Percentiles rank a stretch among this genome's conserved stretches.
These are phyloP conservation scores for Aleiodes alternator DNA, from an alignment of 2,888 invertebrate species.

Conservation along the genomic window DNA sequence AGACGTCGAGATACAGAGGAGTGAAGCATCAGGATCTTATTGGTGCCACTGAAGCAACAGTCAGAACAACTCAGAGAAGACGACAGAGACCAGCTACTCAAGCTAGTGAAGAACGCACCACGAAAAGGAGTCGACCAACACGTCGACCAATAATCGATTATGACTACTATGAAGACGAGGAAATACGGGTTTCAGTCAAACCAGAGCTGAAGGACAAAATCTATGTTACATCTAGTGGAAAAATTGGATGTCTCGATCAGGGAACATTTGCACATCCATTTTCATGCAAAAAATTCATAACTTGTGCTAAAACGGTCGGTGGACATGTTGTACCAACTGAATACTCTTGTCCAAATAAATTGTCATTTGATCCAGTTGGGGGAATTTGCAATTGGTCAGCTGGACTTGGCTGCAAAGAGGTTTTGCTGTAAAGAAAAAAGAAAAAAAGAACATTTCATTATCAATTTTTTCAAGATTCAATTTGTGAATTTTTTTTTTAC, in stretches of 20 bases:
- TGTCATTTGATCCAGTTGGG: constrained; percentile 92
- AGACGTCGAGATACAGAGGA: constrained; percentile 31
- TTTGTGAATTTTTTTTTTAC: background rate
- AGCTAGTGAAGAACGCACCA: constrained; percentile 38
- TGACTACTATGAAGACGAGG: constrained; percentile 83
- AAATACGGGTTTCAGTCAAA: constrained; percentile 78
- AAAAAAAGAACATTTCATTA: background rate
- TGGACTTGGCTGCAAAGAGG: constrained; percentile 85
- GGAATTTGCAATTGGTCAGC: constrained; percentile 95
- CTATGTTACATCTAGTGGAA: constrained; percentile 77
- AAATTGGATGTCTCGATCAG: constrained; percentile 90
- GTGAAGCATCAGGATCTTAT: constrained; percentile 20
- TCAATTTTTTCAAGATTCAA: too few species aligned
- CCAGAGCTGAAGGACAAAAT: constrained; percentile 79
- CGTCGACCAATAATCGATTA: constrained; percentile 77
- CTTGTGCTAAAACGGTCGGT: constrained; percentile 89
- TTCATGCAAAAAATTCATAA: constrained; percentile 94
- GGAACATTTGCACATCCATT: constrained; percentile 95
- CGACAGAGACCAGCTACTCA: constrained; percentile 58
- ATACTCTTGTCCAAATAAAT: constrained; percentile 90
- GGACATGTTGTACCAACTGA: constrained; percentile 89
- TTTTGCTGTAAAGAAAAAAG: background rate
- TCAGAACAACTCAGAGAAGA: constrained; percentile 57
- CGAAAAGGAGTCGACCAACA: constrained; percentile 60
- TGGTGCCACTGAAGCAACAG: constrained; percentile 55